Conservation (phyloP, 1,140 invertebrate species). For the Colletes latitarsis region DNA sequence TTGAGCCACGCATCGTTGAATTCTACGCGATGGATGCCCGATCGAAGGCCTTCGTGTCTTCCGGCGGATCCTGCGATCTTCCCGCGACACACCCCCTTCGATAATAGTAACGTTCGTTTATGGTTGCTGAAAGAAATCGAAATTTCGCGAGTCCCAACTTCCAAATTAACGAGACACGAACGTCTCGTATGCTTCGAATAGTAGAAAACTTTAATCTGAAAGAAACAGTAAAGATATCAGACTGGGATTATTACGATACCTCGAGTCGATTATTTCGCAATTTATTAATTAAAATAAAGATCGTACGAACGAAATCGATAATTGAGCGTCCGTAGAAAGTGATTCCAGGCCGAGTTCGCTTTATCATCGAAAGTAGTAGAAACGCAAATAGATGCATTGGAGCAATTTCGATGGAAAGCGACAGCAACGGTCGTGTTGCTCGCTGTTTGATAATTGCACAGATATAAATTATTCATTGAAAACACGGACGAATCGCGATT, state of each 20-base stretch:
- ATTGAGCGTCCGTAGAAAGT: conserved; percentile 6
- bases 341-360: conserved; percentile 4
- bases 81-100: conserved; percentile 25
- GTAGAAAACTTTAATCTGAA: too few relatives aligned
- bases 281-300: background rate
- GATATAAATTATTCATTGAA: conserved; percentile 26
- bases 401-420: conserved; percentile 32
- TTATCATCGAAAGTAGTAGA: conserved; percentile 32
- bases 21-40: conserved; percentile 32
- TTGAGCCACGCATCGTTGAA: conserved; percentile 50
- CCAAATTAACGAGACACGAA: too few relatives aligned
- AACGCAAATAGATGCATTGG: background rate
- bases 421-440: background rate
- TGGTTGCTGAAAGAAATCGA: too few relatives aligned
- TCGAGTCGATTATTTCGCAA: background rate
- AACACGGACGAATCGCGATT: background rate
- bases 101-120: background rate
- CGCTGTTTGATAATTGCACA: background rate
- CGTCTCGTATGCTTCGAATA: too few relatives aligned
- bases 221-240: too few relatives aligned
- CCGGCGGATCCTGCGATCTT: conserved; percentile 27
- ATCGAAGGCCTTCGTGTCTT: conserved; percentile 54
- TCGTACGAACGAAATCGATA: background rate
- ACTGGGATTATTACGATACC: background rate
- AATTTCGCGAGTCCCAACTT: too few relatives aligned